phyloP scores from a whole-genome alignment of 2,797 vertebrate species.

The Sebastiscus tertius region DNA sequence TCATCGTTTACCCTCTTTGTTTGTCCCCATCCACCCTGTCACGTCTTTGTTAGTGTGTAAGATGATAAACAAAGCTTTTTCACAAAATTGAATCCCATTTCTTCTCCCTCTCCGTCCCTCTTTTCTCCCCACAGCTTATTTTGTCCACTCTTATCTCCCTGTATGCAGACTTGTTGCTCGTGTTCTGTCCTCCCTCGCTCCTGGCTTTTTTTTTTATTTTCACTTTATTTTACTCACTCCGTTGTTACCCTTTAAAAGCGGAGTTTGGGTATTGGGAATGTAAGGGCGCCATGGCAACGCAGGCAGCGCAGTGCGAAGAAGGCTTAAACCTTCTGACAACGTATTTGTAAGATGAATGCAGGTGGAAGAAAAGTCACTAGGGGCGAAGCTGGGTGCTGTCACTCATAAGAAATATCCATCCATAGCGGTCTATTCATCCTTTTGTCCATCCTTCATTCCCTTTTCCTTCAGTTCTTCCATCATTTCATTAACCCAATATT shows the following conservation, averaged over 20 bases:
- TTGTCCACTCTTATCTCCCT: conserved; percentile 25
- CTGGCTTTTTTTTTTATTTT: neutral
- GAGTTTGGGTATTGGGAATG: conserved; percentile 4
- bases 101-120: neutral
- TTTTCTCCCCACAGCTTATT: neutral
- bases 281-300: conserved; percentile 46
- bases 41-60: neutral
- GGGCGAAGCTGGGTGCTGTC: neutral
- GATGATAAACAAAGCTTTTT: conserved; percentile 14
- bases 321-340: neutral
- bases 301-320: neutral
- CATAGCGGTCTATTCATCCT: neutral
- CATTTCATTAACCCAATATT: neutral
- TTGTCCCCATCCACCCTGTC: neutral
- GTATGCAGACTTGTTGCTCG: conserved; percentile 33
- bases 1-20: neutral
- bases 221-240: neutral
- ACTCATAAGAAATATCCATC: neutral
- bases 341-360: neutral
- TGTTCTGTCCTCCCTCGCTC: neutral
- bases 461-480: neutral
- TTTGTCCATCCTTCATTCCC: neutral
- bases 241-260: conserved; percentile 2
- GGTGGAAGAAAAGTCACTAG: neutral
- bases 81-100: neutral